Evolutionary conservation across 1,140 invertebrate genomes (phyloP).

Genomic region (Lepidurus couesii): DNA sequence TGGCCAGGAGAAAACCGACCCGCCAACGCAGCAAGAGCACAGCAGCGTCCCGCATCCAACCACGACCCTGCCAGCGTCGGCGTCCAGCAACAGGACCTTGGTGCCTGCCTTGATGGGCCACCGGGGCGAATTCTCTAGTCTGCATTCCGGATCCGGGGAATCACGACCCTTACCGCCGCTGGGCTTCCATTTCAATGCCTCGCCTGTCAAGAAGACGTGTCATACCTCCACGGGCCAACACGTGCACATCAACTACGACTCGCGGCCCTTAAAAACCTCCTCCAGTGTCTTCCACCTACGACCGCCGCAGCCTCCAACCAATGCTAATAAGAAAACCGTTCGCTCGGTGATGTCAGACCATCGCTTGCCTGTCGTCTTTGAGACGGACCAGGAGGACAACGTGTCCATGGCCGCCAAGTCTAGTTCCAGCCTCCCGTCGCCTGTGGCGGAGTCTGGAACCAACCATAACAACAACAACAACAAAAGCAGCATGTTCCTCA

Average conservation of each 20-base stretch:
- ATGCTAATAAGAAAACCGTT: not conserved
- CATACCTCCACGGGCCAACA: constrained; percentile 32
- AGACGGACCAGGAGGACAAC: constrained; percentile 27
- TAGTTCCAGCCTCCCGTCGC: not conserved
- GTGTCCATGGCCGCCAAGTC: not conserved
- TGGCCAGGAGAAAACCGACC: not conserved
- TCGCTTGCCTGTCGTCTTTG: constrained; percentile 30
- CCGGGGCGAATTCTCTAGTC: constrained; percentile 29
- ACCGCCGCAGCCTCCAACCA: not conserved
- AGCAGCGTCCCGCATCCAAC: not conserved
- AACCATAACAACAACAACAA: not conserved
- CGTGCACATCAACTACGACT: constrained; percentile 27
- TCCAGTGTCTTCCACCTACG: constrained; percentile 25
- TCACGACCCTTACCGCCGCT: constrained; percentile 25
- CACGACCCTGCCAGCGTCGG: not conserved
- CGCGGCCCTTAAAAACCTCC: not conserved
- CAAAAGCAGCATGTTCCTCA: constrained; percentile 19
- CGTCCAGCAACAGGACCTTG: not conserved
- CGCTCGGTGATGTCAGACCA: not conserved
- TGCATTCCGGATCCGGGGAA: not conserved
- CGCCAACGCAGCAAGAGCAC: not conserved
- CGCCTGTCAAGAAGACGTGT: constrained; percentile 29
- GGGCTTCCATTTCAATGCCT: constrained; percentile 31
- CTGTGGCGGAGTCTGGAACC: not conserved
- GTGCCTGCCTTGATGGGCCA: constrained; percentile 23